Percentiles rank a stretch among this genome's conserved stretches.
Evolutionary conservation across 2,888 invertebrate species (phyloP).

Genomic region (Meliscaeva auricollis): DNA sequence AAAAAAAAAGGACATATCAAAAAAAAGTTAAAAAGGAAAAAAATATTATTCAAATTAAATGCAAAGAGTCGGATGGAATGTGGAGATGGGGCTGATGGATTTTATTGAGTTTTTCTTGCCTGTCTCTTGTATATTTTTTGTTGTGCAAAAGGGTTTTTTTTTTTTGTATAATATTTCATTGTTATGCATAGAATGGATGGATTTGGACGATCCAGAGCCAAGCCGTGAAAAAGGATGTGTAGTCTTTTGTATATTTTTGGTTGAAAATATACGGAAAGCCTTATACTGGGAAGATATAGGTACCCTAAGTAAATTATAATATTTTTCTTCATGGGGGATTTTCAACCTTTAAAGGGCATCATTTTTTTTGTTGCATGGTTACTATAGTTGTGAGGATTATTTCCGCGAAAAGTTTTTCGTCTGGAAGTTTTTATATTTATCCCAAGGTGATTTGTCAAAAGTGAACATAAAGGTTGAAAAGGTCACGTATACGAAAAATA

Average conservation of each 20-base stretch:
- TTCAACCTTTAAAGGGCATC: background rate
- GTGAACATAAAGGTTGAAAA: slow-evolving; percentile 28
- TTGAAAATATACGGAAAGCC: background rate
- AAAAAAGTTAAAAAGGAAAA: slow-evolving; percentile 28
- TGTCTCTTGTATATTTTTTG: slow-evolving; percentile 1
- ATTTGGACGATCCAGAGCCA: slow-evolving; percentile 47
- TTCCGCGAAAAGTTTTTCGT: background rate
- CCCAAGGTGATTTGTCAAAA: slow-evolving; percentile 27
- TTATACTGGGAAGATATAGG: background rate
- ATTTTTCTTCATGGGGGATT: background rate
- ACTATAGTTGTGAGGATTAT: background rate
- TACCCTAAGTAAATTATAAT: background rate
- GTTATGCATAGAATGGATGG: slow-evolving; percentile 72
- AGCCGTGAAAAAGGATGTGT: slow-evolving; percentile 35
- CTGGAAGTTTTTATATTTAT: background rate
- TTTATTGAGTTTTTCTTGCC: slow-evolving; percentile 54
- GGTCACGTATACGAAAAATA: background rate
- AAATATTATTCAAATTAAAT: slow-evolving; percentile 63
- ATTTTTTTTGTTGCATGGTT: background rate
- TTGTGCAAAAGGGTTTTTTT: slow-evolving; percentile 36
- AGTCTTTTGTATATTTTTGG: slow-evolving; percentile 3
- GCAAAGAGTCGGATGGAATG: slow-evolving; percentile 43
- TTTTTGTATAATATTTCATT: slow-evolving; percentile 68
- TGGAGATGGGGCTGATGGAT: slow-evolving; percentile 39
- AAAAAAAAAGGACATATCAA: slow-evolving; percentile 18